Evolutionary conservation across 2,797 vertebrate species (phyloP).

Genomic region (Lagorchestes hirsutus): DNA sequence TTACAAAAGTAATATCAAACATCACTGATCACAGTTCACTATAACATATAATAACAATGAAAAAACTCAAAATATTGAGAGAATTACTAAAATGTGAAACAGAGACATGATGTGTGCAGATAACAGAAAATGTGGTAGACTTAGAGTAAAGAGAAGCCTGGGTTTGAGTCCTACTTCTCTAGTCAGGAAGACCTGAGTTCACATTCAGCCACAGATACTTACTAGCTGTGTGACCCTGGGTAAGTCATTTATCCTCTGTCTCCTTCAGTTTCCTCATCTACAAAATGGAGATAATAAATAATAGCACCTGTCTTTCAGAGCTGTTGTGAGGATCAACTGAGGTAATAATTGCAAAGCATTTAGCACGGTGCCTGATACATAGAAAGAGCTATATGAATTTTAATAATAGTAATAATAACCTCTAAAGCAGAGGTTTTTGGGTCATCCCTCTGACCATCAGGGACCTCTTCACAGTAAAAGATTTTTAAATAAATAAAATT

Average conservation of each 20-base stretch:
- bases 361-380: background rate
- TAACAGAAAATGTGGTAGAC: background rate
- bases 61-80: background rate
- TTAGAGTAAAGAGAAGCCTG: background rate
- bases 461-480: background rate
- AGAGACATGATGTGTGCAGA: background rate
- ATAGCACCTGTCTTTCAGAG: background rate
- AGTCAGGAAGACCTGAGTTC: background rate
- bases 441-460: background rate
- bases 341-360: constrained; percentile 17
- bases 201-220: background rate
- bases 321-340: background rate
- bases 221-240: constrained; percentile 31
- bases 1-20: no score
- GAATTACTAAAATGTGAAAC: no score
- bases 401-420: background rate
- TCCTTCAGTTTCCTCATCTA: constrained; percentile 19
- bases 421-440: background rate
- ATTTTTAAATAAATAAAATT: background rate
- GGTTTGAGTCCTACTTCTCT: constrained; percentile 23
- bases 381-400: background rate
- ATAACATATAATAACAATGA: background rate
- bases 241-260: constrained; percentile 24
- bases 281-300: background rate
- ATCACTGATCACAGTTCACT: no score